Base-by-base conservation (phyloP, 2,113 vertebrate genomes). In the Leptobrachium leishanense region DNA sequence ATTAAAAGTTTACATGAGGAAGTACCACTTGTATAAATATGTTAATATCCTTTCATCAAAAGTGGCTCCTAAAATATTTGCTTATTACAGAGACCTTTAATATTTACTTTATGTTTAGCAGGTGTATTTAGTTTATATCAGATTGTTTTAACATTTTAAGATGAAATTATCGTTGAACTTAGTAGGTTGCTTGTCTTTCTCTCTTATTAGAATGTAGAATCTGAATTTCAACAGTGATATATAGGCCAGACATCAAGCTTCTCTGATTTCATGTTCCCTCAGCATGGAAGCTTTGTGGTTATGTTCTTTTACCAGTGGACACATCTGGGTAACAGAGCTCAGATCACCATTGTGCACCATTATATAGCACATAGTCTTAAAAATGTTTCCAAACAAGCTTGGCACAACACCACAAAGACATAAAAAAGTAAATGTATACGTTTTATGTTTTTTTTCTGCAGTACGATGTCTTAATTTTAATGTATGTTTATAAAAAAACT, bases 201-300 rank as follows among this genome's bases (percentile, higher is more conserved):
- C 94, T 93, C 90, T 91, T 84, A 90, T 90, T 82, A 91, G 91
- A 89, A 91, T 88, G 91, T 94, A 89, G 91, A 89, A 92, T 90
- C 85, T 89, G 89, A 90, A 87, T 88, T 91, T 89, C 86, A 88
- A 84, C 87, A 89, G 89, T 87, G 89, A 94, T 91, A 89, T 91
- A 94, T 93, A 93, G 90, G 91, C 86, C 92, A 91, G 92, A 96
- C 95, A 95, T 99, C 96, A 99, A 98, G 94, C 92, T 88, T 98
- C 96, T 99, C 96, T 93, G 86, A 91, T 99, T 99, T 97, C 98
- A 98, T 92, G 90, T 88, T 88, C 90, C 93, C 96, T 88, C 97
- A 99, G 97, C 96, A 95, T 96, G 97, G 91, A 92, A 64, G 90
- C 86, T 84, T 68, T 67, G 83, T 73, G 86, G 87, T 79, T 87